These are phyloP conservation scores for Sternotherus odoratus DNA, from an alignment of 2,797 vertebrate genomes.

Conservation along the genomic window DNA sequence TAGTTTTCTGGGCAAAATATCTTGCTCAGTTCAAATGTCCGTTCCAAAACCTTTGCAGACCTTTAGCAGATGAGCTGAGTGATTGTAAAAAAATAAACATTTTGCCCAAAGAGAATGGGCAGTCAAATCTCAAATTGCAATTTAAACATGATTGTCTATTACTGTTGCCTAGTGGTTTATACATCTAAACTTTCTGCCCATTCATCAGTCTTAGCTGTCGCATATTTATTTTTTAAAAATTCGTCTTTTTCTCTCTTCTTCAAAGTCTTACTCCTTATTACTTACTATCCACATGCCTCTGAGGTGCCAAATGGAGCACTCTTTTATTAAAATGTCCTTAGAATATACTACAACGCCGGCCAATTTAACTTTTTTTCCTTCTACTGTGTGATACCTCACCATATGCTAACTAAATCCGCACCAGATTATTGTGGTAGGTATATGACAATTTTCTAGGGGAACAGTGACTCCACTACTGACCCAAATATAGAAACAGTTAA, in stretches of 20 bases:
- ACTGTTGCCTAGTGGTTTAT: not conserved
- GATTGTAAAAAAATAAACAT: constrained; percentile 52
- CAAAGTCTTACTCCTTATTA: not conserved
- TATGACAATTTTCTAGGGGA: not conserved
- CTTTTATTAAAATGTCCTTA: not conserved
- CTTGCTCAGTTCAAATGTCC: constrained; percentile 31
- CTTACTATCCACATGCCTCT: not conserved
- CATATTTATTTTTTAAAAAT: not conserved
- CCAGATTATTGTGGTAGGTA: not conserved
- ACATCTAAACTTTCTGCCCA: constrained; percentile 32
- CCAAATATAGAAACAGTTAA: constrained; percentile 19
- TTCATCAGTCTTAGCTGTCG: not conserved
- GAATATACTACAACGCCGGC: not conserved
- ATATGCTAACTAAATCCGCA: not conserved
- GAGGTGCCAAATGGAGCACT: not conserved
- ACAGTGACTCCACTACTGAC: constrained; percentile 22
- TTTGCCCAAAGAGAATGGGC: constrained; percentile 62
- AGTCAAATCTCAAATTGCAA: constrained; percentile 64
- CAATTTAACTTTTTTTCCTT: constrained; percentile 1
- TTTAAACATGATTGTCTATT: constrained; percentile 36
- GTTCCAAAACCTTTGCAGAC: not conserved
- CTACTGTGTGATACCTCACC: not conserved
- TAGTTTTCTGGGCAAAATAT: constrained; percentile 38
- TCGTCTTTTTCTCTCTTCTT: not conserved
- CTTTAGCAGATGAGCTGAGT: constrained; percentile 4